phyloP scores from a whole-genome alignment of 2,113 vertebrate species.

The Rhinolophus sinicus region DNA sequence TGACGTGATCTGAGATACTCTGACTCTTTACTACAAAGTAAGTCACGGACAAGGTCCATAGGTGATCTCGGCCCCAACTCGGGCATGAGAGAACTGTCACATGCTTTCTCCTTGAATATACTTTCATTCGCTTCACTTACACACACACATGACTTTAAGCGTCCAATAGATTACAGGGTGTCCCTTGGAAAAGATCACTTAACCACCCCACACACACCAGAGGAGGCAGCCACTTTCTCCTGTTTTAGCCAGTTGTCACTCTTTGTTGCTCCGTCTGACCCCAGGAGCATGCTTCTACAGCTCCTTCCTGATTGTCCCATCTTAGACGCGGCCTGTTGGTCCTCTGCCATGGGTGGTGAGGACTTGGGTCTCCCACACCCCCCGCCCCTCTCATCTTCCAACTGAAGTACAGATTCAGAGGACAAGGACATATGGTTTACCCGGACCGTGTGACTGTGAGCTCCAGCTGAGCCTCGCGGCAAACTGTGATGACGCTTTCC shows the following conservation, averaged over 20 bases:
- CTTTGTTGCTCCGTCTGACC: background rate
- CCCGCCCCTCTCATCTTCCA: background rate
- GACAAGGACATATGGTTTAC: background rate
- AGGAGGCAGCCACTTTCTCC: background rate
- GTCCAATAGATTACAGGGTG: background rate
- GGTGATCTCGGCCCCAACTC: background rate
- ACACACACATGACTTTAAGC: background rate
- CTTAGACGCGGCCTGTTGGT: background rate
- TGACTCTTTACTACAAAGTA: background rate
- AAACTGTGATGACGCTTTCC: background rate
- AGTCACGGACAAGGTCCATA: background rate
- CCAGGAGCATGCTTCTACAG: fast-evolving
- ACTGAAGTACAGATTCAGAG: background rate
- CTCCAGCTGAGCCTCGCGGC: background rate
- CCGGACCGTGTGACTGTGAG: background rate
- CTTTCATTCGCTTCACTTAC: background rate
- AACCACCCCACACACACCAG: fast-evolving
- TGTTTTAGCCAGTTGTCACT: background rate
- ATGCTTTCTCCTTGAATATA: background rate
- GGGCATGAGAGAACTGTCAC: background rate
- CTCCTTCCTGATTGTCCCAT: background rate
- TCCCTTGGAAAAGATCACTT: background rate
- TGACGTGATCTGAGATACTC: background rate
- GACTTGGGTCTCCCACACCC: background rate
- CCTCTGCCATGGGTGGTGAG: background rate